A percentile compares a stretch with the other conserved stretches of the same genome.
These are phyloP conservation scores for Chaunax sp. DNA, from an alignment of 2,797 vertebrate species.

Conservation along the genomic window DNA sequence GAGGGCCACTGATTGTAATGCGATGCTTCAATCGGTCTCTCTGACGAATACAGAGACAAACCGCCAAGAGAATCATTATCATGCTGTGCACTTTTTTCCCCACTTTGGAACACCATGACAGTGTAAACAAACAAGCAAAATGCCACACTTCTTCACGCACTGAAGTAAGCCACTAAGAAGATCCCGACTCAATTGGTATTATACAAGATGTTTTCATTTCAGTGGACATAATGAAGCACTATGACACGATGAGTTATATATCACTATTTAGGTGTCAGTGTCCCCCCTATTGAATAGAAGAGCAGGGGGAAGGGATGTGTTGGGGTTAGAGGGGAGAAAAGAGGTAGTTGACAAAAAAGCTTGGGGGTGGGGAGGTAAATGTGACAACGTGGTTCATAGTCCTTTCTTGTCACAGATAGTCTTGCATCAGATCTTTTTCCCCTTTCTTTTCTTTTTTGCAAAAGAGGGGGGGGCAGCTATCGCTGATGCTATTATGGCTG, in stretches of 20 bases:
- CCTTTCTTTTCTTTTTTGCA: slow-evolving; percentile 19
- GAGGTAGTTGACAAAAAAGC: slow-evolving; percentile 43
- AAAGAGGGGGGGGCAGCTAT: slow-evolving; percentile 74
- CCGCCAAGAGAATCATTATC: slow-evolving; percentile 72
- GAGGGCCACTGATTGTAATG: slow-evolving; percentile 87
- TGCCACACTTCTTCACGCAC: slow-evolving; percentile 23
- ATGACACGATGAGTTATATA: slow-evolving; percentile 54
- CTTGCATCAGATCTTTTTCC: slow-evolving; percentile 59
- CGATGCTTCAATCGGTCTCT: slow-evolving; percentile 77
- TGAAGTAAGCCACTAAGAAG: slow-evolving; percentile 34
- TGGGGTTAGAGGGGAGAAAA: slow-evolving; percentile 48
- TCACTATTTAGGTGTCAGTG: slow-evolving; percentile 67
- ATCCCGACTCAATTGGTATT: slow-evolving; percentile 53
- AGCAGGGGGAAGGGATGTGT: slow-evolving; percentile 46
- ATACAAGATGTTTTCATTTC: slow-evolving; percentile 57
- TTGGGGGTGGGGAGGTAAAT: slow-evolving; percentile 62
- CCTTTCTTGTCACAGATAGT: slow-evolving; percentile 65
- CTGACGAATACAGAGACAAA: slow-evolving; percentile 68
- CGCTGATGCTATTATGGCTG: slow-evolving; percentile 93
- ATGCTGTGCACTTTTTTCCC: slow-evolving; percentile 25
- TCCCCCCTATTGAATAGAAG: slow-evolving; percentile 68
- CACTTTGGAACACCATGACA: slow-evolving; percentile 46
- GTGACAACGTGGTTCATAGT: slow-evolving; percentile 74
- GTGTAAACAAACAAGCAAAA: slow-evolving; percentile 80
- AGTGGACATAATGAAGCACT: slow-evolving; percentile 50